Evolutionary conservation across 2,113 vertebrate genomes (phyloP), one percentile per base, ranked within the genome.

Genomic region (Ameiurus melas): DNA sequence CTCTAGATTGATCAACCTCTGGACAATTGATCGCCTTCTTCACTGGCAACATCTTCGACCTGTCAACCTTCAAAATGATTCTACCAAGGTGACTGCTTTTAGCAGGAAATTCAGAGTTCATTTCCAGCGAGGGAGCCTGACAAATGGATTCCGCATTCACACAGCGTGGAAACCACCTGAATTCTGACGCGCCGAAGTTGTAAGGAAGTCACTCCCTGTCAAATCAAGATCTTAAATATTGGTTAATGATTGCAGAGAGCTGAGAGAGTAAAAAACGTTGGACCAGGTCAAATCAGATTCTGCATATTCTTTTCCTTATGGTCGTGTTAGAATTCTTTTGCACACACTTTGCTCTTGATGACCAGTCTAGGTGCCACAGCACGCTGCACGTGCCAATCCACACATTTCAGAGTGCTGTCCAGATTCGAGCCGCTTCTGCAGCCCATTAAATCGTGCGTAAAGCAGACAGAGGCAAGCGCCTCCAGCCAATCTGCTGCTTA

Each of bases 361-460:
- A 43, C 71, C 39, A 43, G 71, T 9, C 17, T 39, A 39, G 17
- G 36, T 43, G 20, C 47, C 47, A n/a, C 77, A 53, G 53, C 57
- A 30, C 6, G 27, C 47, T 14, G 3, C 51, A 8, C 30, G 27
- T 55, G 62, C 22, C 66, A 53, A 33, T 71, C 79, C 66, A 43
- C 70, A 22, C 58, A 12, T 55, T 68, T 51, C 47, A 55, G 58
- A 90, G 68, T 58, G 81, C 73, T 5, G 25, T 79, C 58, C 60
- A 33, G 51, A 30, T 8, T 51, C 22, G 36, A 82, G 27, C n/a
- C 20, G n/a, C 58, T 86, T 87, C 75, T 68, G 82, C 22, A 88
- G 86, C 85, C 78, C 78, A 86, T 88, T 83, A 83, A 83, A 88
- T n/a, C 39, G 39, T 71, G 36, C 0, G 20, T 73, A 79, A 90